Conservation (phyloP, 2,888 invertebrate genomes). For the Diploptera punctata region DNA sequence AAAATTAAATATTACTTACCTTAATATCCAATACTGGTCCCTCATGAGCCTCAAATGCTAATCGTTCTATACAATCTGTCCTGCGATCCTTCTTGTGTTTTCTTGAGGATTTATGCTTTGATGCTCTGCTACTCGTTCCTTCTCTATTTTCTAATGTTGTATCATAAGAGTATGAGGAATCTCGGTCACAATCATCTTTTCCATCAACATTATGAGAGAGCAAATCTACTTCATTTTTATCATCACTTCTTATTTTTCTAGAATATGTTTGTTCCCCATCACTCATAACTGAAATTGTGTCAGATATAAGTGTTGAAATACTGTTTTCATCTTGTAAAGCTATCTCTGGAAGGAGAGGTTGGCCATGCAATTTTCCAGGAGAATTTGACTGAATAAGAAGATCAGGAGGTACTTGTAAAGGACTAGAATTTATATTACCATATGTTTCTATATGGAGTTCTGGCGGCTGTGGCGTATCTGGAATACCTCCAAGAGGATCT, state of each 20-base stretch:
- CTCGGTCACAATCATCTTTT: slow-evolving; percentile 26
- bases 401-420: slow-evolving; percentile 4
- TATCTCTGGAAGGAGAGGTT: neutral
- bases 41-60: slow-evolving; percentile 33
- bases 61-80: slow-evolving; percentile 25
- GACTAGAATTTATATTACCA: neutral
- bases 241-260: neutral
- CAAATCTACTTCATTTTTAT: neutral
- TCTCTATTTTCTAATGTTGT: slow-evolving; percentile 6
- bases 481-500: slow-evolving; percentile 11
- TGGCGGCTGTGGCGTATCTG: neutral
- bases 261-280: slow-evolving; percentile 24
- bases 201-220: neutral
- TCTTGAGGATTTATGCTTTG: slow-evolving; percentile 27
- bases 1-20: too few species aligned
- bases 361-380: neutral
- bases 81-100: slow-evolving; percentile 26
- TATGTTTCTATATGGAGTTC: neutral
- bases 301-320: slow-evolving; percentile 30
- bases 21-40: slow-evolving; percentile 39
- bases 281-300: slow-evolving; percentile 26
- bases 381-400: neutral
- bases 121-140: neutral
- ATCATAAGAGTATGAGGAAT: slow-evolving; percentile 24
- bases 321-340: slow-evolving; percentile 29